Evolutionary conservation across 2,888 invertebrate genomes (phyloP).

Genomic region (Phaonia tiefii): DNA sequence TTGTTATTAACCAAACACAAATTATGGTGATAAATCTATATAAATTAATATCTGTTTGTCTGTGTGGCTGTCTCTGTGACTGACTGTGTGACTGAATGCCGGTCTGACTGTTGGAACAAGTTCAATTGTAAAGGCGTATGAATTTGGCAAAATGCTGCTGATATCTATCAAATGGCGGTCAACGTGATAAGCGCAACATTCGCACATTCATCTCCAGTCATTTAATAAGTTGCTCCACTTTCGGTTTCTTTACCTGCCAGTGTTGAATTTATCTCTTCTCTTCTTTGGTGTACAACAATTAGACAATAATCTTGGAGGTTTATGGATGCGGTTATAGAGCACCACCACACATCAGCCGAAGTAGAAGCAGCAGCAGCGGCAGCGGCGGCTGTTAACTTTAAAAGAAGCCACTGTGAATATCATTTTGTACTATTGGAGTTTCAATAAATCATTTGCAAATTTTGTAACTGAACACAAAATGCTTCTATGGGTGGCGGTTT

Average conservation of each 20-base stretch:
- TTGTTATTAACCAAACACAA: neutral
- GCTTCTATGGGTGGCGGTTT: constrained; percentile 5
- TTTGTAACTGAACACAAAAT: neutral
- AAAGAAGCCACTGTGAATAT: constrained; percentile 6
- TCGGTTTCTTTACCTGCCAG: constrained; percentile 33
- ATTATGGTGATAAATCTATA: too few species aligned
- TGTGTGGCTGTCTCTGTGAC: neutral
- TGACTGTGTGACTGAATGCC: neutral
- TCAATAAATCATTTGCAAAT: constrained; percentile 23
- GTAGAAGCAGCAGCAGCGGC: neutral
- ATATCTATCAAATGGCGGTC: neutral
- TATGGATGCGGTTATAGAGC: neutral
- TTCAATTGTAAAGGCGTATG: constrained; percentile 4
- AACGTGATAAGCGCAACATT: constrained; percentile 23
- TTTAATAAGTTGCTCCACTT: constrained; percentile 42
- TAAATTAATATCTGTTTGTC: too few species aligned
- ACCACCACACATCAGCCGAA: too few species aligned
- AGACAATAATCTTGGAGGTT: constrained; percentile 33
- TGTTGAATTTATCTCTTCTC: constrained; percentile 13
- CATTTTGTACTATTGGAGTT: neutral
- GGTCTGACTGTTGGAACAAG: neutral
- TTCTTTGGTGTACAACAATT: neutral
- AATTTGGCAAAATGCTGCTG: neutral
- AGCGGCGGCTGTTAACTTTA: too few species aligned
- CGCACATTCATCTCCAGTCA: constrained; percentile 29